These are phyloP conservation scores for Teleiodes luculella DNA, from an alignment of 2,888 invertebrate genomes.

Conservation along the genomic window DNA sequence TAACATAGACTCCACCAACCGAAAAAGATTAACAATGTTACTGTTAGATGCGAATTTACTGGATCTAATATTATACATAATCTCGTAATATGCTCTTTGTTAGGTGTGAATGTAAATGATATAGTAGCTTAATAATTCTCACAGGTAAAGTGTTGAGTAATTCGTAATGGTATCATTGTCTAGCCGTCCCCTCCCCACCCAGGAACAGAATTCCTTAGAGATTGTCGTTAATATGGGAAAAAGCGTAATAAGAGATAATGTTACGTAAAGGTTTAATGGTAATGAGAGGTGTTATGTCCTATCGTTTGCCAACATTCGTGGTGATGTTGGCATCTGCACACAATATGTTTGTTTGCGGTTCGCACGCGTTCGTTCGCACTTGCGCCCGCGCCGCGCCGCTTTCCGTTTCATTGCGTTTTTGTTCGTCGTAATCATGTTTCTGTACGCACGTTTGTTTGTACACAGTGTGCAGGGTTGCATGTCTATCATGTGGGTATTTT, in stretches of 20 bases:
- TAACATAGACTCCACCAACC: too few relatives aligned
- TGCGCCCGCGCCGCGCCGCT: constrained; percentile 36
- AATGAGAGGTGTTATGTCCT: constrained; percentile 9
- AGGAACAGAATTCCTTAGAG: constrained; percentile 13
- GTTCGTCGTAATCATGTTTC: neutral
- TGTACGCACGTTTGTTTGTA: neutral
- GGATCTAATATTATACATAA: neutral
- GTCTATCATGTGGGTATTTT: neutral
- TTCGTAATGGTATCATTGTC: constrained; percentile 12
- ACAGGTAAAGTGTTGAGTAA: neutral
- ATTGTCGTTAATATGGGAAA: constrained; percentile 15
- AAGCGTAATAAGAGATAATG: constrained; percentile 11
- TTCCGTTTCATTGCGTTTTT: constrained; percentile 48
- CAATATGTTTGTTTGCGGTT: constrained; percentile 52
- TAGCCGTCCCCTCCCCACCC: neutral
- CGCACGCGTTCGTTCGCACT: constrained; percentile 61
- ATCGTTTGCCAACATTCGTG: constrained; percentile 11
- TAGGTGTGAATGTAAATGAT: neutral
- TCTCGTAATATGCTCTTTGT: constrained; percentile 8
- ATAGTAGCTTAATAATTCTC: neutral
- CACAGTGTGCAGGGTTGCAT: neutral
- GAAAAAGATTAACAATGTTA: too few relatives aligned
- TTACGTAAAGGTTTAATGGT: constrained; percentile 9
- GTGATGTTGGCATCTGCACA: constrained; percentile 38
- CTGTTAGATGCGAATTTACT: neutral